A percentile compares a stretch with the other conserved stretches of the same genome.
phyloP scores from a whole-genome alignment of 2,797 vertebrate species.

The Spondyliosoma cantharus region DNA sequence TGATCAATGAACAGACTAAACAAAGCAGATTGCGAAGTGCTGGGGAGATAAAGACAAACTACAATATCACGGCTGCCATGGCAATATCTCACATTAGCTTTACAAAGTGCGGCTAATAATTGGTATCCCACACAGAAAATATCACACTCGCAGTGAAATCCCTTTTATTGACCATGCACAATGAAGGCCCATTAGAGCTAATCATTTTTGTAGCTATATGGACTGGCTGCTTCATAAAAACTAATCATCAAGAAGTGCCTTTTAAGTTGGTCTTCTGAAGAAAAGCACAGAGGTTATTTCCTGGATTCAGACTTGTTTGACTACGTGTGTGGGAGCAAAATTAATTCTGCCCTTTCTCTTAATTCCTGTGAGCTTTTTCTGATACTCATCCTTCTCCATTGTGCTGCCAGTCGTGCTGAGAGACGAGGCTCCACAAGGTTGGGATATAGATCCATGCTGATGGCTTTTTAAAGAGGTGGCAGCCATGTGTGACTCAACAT shows the following conservation, averaged over 20 bases:
- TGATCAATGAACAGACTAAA: conserved; percentile 73
- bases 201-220: conserved; percentile 44
- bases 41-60: conserved; percentile 50
- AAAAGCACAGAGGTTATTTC: conserved; percentile 12
- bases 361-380: conserved; percentile 33
- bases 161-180: conserved; percentile 56
- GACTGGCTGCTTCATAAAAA: conserved; percentile 59
- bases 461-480: conserved; percentile 72
- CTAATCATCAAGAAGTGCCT: conserved; percentile 42
- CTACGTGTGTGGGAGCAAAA: conserved; percentile 10
- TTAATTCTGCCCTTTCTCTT: conserved; percentile 42
- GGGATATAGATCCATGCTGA: conserved; percentile 68
- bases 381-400: conserved; percentile 58
- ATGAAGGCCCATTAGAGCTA: conserved; percentile 53
- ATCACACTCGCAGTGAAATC: conserved; percentile 27
- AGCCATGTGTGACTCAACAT: conserved; percentile 65
- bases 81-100: conserved; percentile 51
- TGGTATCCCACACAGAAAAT: conserved; percentile 47
- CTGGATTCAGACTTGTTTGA: conserved; percentile 10
- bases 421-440: conserved; percentile 49
- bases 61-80: conserved; percentile 44
- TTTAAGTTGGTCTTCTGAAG: conserved; percentile 3
- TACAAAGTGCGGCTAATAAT: conserved; percentile 58
- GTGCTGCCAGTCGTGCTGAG: conserved; percentile 45
- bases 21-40: conserved; percentile 57